Base-by-base conservation (phyloP, 2,113 vertebrate genomes). In the Channa argus region DNA sequence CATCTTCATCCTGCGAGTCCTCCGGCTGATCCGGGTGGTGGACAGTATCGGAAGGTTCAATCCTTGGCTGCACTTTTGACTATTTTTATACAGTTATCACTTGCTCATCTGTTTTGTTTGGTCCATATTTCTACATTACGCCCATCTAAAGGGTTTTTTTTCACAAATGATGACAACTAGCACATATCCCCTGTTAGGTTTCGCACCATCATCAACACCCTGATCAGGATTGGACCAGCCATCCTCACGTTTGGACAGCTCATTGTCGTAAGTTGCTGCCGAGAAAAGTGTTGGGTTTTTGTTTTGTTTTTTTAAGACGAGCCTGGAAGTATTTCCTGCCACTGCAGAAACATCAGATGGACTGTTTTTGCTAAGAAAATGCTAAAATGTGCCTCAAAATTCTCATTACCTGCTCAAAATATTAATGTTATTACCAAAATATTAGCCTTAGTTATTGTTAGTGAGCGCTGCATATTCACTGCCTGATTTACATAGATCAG, bases 241-340 rank as follows among this genome's bases (percentile, higher is more conserved):
- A 97, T 98, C 91, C 89, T 98, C 86, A 98, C 95, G 0, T 98
- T 97, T 45, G 96, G 95, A 4, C 96, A 96, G 56, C 95, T 98
- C 63, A 94, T 96, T 74, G 62, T 98, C 82, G 97, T 98, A 82
- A 95, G 97, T 91, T 62, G 3, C 58, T 51, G 8, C 36, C n/a
- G 24, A 24, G 24, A 24, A 24, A 24, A 24, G 24, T 24, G 24
- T 24, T 24, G 24, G 24, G 24, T 24, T 24, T 24, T 24, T 24
- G 1, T 24, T 24, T 24, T 24, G 24, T 24, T 24, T 24, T 24
- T 24, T 24, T 24, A 1, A 24, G 24, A 24, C 24, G 24, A 24
- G 24, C 24, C 24, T 24, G 24, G 24, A 24, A 24, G 24, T 24
- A 24, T 24, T 24, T 24, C 24, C 24, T 24, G 24, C 24, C 24